Evolutionary conservation across 2,113 vertebrate species (phyloP), one percentile per base, ranked within the genome.

Genomic region (Petromus typicus): DNA sequence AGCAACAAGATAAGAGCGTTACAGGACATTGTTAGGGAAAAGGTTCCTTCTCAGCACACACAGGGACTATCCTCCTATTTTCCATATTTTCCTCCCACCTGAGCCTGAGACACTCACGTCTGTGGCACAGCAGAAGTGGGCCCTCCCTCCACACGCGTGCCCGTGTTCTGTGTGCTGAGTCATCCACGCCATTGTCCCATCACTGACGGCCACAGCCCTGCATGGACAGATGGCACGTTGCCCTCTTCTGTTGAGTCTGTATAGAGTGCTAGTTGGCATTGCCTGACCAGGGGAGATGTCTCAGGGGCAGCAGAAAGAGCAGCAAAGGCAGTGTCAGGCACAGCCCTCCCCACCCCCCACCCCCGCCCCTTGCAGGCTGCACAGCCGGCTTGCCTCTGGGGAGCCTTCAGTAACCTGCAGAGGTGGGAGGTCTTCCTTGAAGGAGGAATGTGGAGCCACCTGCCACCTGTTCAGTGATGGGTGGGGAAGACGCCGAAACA

Each of bases 31-130:
- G 40, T 67, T 67, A 51, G 34, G 32, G 30, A 34, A 23, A 22
- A 7, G 3, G 0, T 14, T 0, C 7, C 30, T 40, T 5, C 13
- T 4, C 18, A 32, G 32, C 34, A 12, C 0, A 12, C 48, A 18
- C 56, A 7, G 80, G 5, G 11, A 9, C 61, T 4, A 0, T 22
- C 48, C 57, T 40, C 76, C 66, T 30, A 1, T 7, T 2, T 10
- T 54, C 45, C 22, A 12, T 1, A 4, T 43, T 63, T 45, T 32
- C 18, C 48, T 25, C 18, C 0, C 0, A 63, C 8, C 23, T 12
- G 9, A 61, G 37, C 23, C 73, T 14, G 11, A 0, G 3, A 22
- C 27, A 84, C 81, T 3, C 17, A 13, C 0, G 0, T 45, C 45
- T 6, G 34, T 12, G 3, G 23, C 32, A 34, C 23, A 48, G 81